These are phyloP conservation scores for Paracanthobrama guichenoti DNA, from an alignment of 2,113 vertebrate species.

Conservation along the genomic window DNA sequence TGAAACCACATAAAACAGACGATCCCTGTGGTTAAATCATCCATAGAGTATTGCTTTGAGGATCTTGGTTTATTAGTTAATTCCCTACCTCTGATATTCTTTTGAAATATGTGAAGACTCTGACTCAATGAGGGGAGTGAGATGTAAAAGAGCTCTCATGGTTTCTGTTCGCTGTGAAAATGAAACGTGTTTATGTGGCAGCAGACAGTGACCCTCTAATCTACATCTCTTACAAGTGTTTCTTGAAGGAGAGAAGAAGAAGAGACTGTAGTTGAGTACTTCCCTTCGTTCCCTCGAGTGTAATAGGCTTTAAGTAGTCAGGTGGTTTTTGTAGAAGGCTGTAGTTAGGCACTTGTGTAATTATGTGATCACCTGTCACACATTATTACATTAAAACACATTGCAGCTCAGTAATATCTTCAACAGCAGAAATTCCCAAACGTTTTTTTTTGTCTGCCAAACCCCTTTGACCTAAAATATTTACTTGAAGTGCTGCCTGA, in stretches of 20 bases:
- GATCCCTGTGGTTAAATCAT: conserved; percentile 13
- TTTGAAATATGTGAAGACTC: conserved; percentile 4
- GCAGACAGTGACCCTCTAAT: conserved; percentile 63
- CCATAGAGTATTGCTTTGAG: conserved; percentile 28
- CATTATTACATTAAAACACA: neutral
- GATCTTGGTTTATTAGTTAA: conserved; percentile 37
- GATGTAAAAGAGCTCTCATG: conserved; percentile 23
- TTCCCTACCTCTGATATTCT: conserved; percentile 33
- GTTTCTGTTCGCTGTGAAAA: conserved; percentile 40
- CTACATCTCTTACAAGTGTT: conserved; percentile 59
- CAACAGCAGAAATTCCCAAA: neutral
- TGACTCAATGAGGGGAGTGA: neutral
- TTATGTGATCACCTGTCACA: neutral
- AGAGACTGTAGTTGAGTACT: conserved; percentile 18
- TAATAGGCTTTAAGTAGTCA: conserved; percentile 23
- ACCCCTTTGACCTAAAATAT: neutral
- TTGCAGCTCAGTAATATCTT: neutral
- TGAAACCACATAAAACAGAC: conserved; percentile 49
- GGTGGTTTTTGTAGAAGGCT: neutral
- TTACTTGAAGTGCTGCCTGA: neutral
- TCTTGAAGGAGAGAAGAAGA: conserved; percentile 56
- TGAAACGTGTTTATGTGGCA: conserved; percentile 58
- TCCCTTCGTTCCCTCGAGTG: conserved; percentile 5
- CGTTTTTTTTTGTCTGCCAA: neutral
- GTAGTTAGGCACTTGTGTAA: conserved; percentile 13